Evolutionary conservation across 2,113 vertebrate genomes (phyloP), one percentile per base, ranked within the genome.

Genomic region (Mohoua ochrocephala): DNA sequence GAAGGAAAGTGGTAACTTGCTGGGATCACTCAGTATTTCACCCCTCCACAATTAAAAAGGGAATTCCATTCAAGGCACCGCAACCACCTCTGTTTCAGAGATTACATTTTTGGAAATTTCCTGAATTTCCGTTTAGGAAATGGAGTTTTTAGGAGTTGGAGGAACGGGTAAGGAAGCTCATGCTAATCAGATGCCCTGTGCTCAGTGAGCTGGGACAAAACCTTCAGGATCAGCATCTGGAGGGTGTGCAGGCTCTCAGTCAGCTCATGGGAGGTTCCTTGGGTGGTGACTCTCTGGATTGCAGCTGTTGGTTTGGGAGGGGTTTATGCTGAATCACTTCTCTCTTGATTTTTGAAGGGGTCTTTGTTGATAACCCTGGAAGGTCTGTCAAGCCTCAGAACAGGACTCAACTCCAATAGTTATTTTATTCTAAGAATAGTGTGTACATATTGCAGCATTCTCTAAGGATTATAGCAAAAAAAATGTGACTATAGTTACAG

Each of bases 21-120:
- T 60, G 65, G 76, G 10, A 22, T n/a, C 15, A 37, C 13, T 63
- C 57, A 27, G 3, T 33, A 24, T 30, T 83, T 27, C 27, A 13
- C 54, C 28, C 26, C 35, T 70, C 42, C 8, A 7, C 27, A 20
- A 71, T 26, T 37, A n/a, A 27, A 39, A 27, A 54, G 10, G 14
- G 8, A 61, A 42, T 31, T 73, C 49, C 20, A 59, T 11, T 27
- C 60, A 39, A 20, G 37, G 22, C 33, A 41, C 12, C 39, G 52
- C 30, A 50, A 35, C 22, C 27, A 30, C 8, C 13, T 56, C 41
- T 35, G 17, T 13, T 47, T n/a, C 31, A 49, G 24, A 65, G 61
- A 37, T 20, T 1, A 0, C 6, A 2, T 10, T 41, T 56, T 21
- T 28, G 0, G 10, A 50, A 82, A 56, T 42, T 16, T 37, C 39